Conservation (phyloP, 2,797 vertebrate genomes). For the Mormyrus proboscirostris region DNA sequence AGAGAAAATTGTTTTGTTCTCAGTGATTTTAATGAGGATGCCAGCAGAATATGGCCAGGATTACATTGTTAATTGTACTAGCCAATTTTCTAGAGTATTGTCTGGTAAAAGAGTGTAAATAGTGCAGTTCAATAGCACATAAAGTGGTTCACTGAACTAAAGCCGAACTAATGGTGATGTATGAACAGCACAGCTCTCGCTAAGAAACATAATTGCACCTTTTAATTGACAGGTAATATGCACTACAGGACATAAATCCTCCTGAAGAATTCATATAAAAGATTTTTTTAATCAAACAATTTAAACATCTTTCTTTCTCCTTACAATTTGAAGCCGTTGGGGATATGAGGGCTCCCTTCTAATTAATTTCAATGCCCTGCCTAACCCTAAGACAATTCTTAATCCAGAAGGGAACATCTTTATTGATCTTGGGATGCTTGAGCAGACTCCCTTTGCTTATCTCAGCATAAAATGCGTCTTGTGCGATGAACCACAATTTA, state of each 20-base stretch:
- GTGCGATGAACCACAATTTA: constrained; percentile 87
- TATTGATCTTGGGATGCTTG: constrained; percentile 85
- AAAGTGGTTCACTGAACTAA: neutral
- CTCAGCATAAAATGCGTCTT: constrained; percentile 88
- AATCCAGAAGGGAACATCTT: constrained; percentile 87
- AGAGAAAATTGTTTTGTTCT: neutral
- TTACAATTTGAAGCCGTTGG: constrained; percentile 48
- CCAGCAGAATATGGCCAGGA: constrained; percentile 62
- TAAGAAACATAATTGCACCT: constrained; percentile 24
- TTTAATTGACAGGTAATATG: constrained; percentile 35
- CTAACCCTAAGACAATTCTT: constrained; percentile 78
- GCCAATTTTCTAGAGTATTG: neutral
- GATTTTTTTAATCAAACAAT: constrained; percentile 35
- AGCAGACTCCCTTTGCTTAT: constrained; percentile 80
- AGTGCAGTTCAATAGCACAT: neutral
- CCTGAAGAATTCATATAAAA: constrained; percentile 42
- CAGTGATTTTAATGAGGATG: neutral
- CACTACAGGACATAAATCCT: constrained; percentile 40
- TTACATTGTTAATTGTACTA: neutral
- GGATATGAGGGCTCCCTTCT: constrained; percentile 75
- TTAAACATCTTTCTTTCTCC: constrained; percentile 37
- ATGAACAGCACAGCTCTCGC: constrained; percentile 20
- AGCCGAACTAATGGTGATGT: neutral
- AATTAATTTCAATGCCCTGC: constrained; percentile 86
- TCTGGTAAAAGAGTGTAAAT: neutral